phyloP scores from a whole-genome alignment of 1,140 invertebrate genomes.

The Scylla paramamosain region DNA sequence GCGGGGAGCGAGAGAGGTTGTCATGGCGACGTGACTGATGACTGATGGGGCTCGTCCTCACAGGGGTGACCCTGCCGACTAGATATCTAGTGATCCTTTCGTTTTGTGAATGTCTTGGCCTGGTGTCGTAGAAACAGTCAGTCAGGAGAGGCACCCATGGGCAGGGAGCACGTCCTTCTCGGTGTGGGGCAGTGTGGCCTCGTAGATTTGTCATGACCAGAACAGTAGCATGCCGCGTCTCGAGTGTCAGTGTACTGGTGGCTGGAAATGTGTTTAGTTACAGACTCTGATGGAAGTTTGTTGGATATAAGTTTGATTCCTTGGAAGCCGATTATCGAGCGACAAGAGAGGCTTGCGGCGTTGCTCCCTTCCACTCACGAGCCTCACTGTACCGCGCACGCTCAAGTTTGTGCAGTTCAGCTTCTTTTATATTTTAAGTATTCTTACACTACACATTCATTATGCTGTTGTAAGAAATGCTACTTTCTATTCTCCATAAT shows the following conservation, averaged over 20 bases:
- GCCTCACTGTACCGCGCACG: conserved; percentile 8
- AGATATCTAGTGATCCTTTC: not conserved
- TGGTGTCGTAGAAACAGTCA: not conserved
- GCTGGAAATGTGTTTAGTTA: not conserved
- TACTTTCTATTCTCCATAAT: not conserved
- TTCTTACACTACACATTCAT: not conserved
- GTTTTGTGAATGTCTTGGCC: not conserved
- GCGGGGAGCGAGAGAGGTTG: not conserved
- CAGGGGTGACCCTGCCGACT: not conserved
- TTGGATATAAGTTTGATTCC: not conserved
- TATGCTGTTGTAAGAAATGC: not conserved
- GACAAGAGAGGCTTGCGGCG: not conserved
- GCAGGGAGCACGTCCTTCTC: not conserved
- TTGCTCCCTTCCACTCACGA: not conserved
- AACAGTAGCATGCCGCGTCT: not conserved
- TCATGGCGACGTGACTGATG: conserved; percentile 18
- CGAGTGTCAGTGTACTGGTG: not conserved
- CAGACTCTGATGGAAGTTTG: not conserved
- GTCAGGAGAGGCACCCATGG: not conserved
- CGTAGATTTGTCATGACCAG: not conserved
- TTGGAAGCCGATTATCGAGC: not conserved
- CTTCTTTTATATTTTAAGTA: not conserved
- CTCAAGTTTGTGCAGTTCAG: not conserved
- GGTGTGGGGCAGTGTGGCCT: not conserved
- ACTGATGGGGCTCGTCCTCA: not conserved